A percentile compares a stretch with the other conserved stretches of the same genome.
phyloP scores from a whole-genome alignment of 2,113 vertebrate genomes.

The Pongo pygmaeus region DNA sequence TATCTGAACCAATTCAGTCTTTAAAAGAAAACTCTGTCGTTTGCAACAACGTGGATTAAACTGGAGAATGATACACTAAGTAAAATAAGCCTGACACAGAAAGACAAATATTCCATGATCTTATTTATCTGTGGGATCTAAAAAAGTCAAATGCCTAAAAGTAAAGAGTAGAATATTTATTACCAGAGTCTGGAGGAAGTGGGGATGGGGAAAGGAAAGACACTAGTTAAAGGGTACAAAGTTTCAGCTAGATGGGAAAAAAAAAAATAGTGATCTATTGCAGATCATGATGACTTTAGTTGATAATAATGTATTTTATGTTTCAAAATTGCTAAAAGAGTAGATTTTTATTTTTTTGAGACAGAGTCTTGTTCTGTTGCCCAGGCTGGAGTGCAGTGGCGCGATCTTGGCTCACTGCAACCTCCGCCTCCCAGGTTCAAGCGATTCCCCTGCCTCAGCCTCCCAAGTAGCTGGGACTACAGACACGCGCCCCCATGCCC shows the following conservation, averaged over 20 bases:
- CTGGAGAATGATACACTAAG: background rate
- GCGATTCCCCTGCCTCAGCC: too few species aligned
- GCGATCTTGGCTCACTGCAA: too few species aligned
- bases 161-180: background rate
- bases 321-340: too few species aligned
- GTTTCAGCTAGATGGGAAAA: background rate
- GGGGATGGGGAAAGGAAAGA: background rate
- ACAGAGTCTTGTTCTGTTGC: too few species aligned
- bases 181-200: background rate
- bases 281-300: background rate
- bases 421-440: too few species aligned
- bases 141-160: background rate
- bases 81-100: background rate
- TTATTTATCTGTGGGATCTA: background rate
- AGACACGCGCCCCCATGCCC: too few species aligned
- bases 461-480: too few species aligned
- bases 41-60: background rate
- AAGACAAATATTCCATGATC: background rate
- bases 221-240: background rate
- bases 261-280: background rate
- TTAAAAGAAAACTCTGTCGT: background rate
- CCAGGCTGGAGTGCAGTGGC: too few species aligned
- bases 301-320: too few species aligned
- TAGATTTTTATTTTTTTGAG: too few species aligned
- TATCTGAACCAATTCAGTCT: background rate